phyloP scores from a whole-genome alignment of 2,797 vertebrate genomes.

The Myotis vivesi region DNA sequence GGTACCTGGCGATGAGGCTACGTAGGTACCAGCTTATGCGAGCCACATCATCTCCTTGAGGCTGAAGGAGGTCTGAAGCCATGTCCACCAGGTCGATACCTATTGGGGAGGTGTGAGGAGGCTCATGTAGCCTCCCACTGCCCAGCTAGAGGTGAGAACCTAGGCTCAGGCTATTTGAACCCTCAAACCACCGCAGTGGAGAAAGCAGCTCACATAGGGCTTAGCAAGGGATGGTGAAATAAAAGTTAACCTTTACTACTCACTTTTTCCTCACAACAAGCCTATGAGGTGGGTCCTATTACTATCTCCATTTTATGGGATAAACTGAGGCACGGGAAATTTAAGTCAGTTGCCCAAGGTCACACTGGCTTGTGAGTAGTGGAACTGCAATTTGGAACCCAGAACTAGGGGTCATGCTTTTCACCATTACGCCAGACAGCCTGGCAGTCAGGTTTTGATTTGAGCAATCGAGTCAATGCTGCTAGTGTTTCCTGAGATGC shows the following conservation, averaged over 20 bases:
- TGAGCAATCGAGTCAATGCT: not conserved
- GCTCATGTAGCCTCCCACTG: accelerated
- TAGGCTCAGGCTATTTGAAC: accelerated
- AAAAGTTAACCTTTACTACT: not conserved
- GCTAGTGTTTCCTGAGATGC: not conserved
- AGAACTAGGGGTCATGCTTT: not conserved
- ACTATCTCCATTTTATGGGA: not conserved
- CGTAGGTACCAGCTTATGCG: conserved; percentile 88
- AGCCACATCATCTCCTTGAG: conserved; percentile 85
- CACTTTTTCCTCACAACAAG: not conserved
- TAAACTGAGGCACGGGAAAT: not conserved
- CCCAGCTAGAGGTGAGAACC: not conserved
- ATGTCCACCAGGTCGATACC: conserved; percentile 91
- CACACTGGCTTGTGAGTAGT: not conserved
- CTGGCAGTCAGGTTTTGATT: no score
- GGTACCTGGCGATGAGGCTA: conserved; percentile 82
- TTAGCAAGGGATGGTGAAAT: not conserved
- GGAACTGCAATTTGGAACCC: not conserved
- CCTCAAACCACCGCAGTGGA: not conserved
- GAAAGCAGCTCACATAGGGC: not conserved
- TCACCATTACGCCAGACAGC: accelerated
- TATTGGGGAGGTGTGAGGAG: conserved; percentile 46
- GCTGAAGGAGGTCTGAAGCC: conserved; percentile 81
- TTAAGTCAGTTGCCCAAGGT: not conserved
- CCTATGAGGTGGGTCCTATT: not conserved